These are phyloP conservation scores for Diabrotica virgifera DNA, from an alignment of 1,140 invertebrate genomes.

Conservation along the genomic window DNA sequence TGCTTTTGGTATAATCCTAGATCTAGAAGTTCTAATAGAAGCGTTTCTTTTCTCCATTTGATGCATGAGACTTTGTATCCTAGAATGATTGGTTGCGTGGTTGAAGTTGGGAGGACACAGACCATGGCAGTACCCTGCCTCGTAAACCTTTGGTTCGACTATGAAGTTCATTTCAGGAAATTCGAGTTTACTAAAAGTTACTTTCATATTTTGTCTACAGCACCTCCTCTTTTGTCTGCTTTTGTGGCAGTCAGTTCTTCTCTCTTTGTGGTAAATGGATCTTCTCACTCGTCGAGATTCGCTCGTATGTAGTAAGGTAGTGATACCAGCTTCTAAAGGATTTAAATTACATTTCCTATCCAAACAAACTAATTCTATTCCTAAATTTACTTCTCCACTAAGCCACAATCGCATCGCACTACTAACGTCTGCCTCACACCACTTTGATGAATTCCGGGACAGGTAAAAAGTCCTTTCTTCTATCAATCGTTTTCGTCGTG, in stretches of 20 bases:
- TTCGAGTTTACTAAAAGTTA: constrained; percentile 62
- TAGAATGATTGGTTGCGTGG: constrained; percentile 68
- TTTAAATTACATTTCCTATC: constrained; percentile 44
- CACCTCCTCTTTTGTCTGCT: constrained; percentile 58
- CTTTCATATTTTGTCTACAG: constrained; percentile 63
- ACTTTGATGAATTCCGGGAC: constrained; percentile 41
- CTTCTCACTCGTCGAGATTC: constrained; percentile 33
- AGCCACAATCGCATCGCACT: constrained; percentile 52
- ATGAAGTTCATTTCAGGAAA: constrained; percentile 60
- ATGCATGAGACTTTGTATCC: constrained; percentile 68
- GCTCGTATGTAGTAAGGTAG: constrained; percentile 48
- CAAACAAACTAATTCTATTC: constrained; percentile 53
- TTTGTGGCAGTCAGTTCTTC: constrained; percentile 52
- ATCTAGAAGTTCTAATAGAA: constrained; percentile 19
- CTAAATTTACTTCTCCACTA: constrained; percentile 48
- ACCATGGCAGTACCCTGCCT: constrained; percentile 71
- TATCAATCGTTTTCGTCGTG: constrained; percentile 33
- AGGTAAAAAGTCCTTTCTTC: constrained; percentile 38
- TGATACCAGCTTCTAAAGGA: constrained; percentile 44
- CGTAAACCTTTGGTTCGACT: constrained; percentile 66
- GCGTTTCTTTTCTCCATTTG: constrained; percentile 51
- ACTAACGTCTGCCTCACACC: constrained; percentile 59
- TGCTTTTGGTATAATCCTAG: constrained; percentile 54
- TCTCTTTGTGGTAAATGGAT: constrained; percentile 45
- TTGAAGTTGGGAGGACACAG: constrained; percentile 68